These are phyloP conservation scores for Latrodectus elegans DNA, from an alignment of 2,888 invertebrate species.

Conservation along the genomic window DNA sequence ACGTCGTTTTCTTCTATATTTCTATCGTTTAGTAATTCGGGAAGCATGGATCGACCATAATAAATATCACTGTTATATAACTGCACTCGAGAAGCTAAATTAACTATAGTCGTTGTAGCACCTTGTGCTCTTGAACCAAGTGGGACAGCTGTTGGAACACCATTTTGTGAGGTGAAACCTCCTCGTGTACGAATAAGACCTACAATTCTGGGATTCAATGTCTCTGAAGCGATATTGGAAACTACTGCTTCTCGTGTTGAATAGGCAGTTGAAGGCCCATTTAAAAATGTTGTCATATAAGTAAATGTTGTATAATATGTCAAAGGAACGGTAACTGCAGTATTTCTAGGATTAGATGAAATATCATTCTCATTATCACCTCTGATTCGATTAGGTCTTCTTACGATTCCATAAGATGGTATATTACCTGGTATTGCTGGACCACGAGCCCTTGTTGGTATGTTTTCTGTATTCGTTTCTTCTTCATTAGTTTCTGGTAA, in stretches of 20 bases:
- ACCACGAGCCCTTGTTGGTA: constrained; percentile 44
- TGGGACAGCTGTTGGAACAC: constrained; percentile 56
- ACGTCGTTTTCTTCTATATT: constrained; percentile 16
- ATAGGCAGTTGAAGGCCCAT: constrained; percentile 71
- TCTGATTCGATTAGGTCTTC: constrained; percentile 32
- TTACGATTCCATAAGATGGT: constrained; percentile 12
- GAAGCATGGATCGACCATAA: constrained; percentile 37
- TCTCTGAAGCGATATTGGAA: constrained; percentile 67
- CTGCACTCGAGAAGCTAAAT: constrained; percentile 71
- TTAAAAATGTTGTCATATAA: constrained; percentile 71
- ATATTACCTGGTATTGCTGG: constrained; percentile 22
- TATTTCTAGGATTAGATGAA: neutral
- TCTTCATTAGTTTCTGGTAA: constrained; percentile 37
- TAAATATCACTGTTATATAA: constrained; percentile 70
- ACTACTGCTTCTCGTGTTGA: constrained; percentile 70
- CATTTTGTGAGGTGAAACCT: constrained; percentile 59
- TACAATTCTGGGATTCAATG: constrained; percentile 62
- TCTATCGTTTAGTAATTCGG: neutral
- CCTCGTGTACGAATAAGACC: constrained; percentile 62
- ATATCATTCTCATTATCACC: constrained; percentile 14
- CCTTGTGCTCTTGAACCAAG: constrained; percentile 64
- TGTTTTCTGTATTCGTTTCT: neutral
- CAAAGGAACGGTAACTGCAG: constrained; percentile 59
- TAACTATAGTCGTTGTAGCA: constrained; percentile 70
- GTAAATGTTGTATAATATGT: constrained; percentile 72